Evolutionary conservation across 2,113 vertebrate species (phyloP).

Genomic region (Felis chaus): DNA sequence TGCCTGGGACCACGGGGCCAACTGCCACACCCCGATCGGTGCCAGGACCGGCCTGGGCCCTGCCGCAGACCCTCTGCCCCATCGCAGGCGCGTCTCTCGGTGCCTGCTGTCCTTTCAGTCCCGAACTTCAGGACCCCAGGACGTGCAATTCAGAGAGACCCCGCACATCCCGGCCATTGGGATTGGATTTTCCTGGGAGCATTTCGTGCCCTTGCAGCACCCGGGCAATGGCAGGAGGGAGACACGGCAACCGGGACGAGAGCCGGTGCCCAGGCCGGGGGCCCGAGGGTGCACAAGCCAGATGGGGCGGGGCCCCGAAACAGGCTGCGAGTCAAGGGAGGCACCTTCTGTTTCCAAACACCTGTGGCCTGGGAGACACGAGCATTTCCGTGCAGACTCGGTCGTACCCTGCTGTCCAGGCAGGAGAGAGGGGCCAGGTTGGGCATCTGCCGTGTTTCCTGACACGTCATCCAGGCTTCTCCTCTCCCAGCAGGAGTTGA

Average conservation of each 20-base stretch:
- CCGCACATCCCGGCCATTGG: neutral
- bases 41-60: neutral
- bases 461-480: rapidly evolving
- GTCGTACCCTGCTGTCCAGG: neutral
- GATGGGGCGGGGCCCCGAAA: neutral
- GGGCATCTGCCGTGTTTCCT: rapidly evolving
- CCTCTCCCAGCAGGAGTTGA: neutral
- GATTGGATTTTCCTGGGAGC: neutral
- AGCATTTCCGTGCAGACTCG: neutral
- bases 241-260: rapidly evolving
- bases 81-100: neutral
- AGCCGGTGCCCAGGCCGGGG: neutral
- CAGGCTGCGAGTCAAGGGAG: neutral
- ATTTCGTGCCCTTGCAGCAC: neutral
- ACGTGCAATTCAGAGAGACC: neutral
- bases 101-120: neutral
- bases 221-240: neutral
- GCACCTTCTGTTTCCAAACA: neutral
- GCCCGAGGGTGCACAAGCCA: neutral
- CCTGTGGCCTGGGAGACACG: too few species aligned
- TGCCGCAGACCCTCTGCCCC: neutral
- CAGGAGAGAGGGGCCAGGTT: rapidly evolving
- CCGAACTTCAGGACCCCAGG: neutral
- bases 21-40: neutral
- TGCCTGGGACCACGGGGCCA: neutral